phyloP scores from a whole-genome alignment of 2,797 vertebrate genomes.

The Halcyon chelicuti region DNA sequence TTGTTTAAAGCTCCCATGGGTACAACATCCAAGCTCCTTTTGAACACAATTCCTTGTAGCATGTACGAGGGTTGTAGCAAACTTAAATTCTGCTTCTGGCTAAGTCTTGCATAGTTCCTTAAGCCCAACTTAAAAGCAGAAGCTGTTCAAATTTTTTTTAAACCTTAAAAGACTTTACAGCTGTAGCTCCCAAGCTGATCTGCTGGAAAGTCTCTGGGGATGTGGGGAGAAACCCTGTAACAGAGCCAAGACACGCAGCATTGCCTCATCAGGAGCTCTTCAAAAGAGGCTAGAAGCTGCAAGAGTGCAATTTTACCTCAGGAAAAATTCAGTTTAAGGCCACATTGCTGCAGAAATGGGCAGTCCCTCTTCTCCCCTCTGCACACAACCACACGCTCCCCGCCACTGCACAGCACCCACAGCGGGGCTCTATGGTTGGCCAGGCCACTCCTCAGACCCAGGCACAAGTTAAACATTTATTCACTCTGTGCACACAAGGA shows the following conservation, averaged over 20 bases:
- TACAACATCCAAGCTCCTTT: neutral
- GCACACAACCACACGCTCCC: fast-evolving
- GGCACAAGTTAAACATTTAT: neutral
- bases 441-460: neutral
- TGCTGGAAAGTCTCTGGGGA: neutral
- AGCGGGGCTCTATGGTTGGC: fast-evolving
- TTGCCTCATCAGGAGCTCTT: neutral
- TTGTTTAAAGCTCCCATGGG: neutral
- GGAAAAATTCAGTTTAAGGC: neutral
- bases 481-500: fast-evolving
- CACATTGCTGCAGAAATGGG: neutral
- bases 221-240: neutral
- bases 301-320: neutral
- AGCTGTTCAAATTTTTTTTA: neutral
- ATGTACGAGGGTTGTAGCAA: neutral
- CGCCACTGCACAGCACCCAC: neutral
- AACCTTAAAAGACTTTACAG: neutral
- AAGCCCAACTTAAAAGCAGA: neutral
- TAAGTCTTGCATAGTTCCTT: neutral
- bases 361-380: neutral
- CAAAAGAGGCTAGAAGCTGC: neutral
- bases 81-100: neutral
- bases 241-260: neutral
- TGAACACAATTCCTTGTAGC: neutral
- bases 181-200: neutral